These are phyloP conservation scores for Microdon myrmicae DNA, from an alignment of 2,888 invertebrate species.

Conservation along the genomic window DNA sequence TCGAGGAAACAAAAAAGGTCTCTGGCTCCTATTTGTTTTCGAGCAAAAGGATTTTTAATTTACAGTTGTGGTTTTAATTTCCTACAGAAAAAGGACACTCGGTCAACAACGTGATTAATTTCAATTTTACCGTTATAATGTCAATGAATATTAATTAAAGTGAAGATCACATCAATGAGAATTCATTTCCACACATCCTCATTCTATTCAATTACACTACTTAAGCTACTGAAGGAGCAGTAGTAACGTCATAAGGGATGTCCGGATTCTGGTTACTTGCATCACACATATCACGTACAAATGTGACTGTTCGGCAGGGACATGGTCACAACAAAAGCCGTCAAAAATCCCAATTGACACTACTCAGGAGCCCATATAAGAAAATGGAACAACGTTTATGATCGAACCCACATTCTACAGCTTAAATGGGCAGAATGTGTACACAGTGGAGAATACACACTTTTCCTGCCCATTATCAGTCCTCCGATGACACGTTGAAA, in stretches of 20 bases:
- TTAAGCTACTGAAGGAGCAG: no score
- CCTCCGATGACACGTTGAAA: slow-evolving; percentile 7
- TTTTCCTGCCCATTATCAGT: slow-evolving; percentile 15
- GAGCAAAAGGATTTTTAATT: no score
- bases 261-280: not conserved
- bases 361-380: not conserved
- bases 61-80: no score
- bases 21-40: no score
- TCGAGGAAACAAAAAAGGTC: no score
- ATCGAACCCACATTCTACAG: slow-evolving; percentile 18
- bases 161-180: slow-evolving; percentile 48
- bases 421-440: no score
- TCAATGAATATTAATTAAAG: slow-evolving; percentile 53
- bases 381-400: slow-evolving; percentile 4
- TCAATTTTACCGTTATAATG: slow-evolving; percentile 47
- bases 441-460: not conserved
- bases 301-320: not conserved
- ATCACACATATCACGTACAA: not conserved
- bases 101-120: slow-evolving; percentile 26
- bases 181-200: slow-evolving; percentile 35
- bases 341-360: slow-evolving; percentile 11
- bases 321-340: not conserved
- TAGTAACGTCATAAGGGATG: no score
- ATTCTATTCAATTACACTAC: slow-evolving; percentile 36
- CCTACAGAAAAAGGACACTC: slow-evolving; percentile 3